Evolutionary conservation across 2,888 invertebrate species (phyloP), one percentile per base, ranked within the genome.

Genomic region (Cacoxenus indagator): DNA sequence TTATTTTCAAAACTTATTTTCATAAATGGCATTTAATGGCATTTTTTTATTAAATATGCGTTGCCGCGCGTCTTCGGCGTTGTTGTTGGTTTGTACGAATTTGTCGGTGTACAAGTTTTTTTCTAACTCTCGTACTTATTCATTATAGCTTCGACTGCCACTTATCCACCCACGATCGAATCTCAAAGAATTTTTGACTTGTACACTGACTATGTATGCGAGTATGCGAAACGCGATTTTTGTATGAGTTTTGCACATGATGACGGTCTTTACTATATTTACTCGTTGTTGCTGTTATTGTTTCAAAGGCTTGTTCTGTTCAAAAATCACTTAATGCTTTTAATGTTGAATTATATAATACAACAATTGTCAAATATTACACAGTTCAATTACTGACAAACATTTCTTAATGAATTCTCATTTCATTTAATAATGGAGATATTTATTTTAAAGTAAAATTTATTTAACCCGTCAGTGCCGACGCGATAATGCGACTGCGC

Each of bases 91-190:
- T 43, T 24, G 45, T 17, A 17, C 26, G 45, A 62, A 62, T 62
- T 43, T 62, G 43, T 43, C 43, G 17, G 37, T 61, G 37, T 45
- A 22, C 45, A 62, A 62, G 45, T 62, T 55, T 55, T 55, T 77
- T 77, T 80, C 78, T 81, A 77, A 80, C n/a, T 76, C 74, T 78
- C 77, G 80, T 82, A 82, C 78, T 77, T 77, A 78, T 82, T 82
- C 81, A 80, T 81, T 78, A 81, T 79, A 78, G 82, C 78, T 78
- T 78, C 72, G 75, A 71, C 67, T 82, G 64, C 27, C 64, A 51
- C 37, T 37, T 65, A 54, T 26, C 55, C 55, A 66, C 65, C 37
- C 68, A 67, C 70, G 72, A 67, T 64, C 51, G 29, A n/a, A 65
- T 54, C 37, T 24, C 29, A 11, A 57, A 65, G 26, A 22, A 45